These are phyloP conservation scores for Parazoanthus atlanticus DNA, from an alignment of 92 coral and sea anemone genomes.

Conservation along the genomic window DNA sequence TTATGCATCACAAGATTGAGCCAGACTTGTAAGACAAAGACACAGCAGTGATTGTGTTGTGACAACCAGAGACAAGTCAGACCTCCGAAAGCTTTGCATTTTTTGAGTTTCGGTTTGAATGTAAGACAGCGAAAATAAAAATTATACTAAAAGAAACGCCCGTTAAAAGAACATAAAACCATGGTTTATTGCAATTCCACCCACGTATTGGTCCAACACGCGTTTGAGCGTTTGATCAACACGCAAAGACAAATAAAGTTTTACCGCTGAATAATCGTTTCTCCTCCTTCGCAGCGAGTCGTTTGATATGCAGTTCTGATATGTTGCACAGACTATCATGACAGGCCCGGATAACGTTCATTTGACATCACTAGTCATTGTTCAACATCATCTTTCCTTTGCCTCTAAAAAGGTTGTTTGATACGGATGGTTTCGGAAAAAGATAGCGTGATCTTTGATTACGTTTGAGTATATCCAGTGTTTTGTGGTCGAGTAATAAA, in stretches of 20 bases:
- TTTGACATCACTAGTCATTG: not conserved
- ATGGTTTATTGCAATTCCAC: not conserved
- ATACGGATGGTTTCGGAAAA: not conserved
- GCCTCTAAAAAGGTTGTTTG: not conserved
- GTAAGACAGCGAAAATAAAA: not conserved
- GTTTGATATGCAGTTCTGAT: not conserved
- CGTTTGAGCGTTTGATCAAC: not conserved
- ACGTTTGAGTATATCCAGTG: not conserved
- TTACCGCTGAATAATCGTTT: not conserved
- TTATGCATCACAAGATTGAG: too few relatives aligned
- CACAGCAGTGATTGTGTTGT: not conserved
- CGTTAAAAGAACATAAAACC: too few relatives aligned
- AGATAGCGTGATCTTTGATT: not conserved
- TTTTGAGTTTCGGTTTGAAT: not conserved
- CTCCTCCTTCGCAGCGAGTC: not conserved
- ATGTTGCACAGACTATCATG: not conserved
- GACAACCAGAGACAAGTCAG: not conserved
- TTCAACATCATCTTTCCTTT: not conserved
- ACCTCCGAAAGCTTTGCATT: too few relatives aligned
- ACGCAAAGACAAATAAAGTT: not conserved
- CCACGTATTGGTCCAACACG: not conserved
- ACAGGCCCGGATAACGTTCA: not conserved
- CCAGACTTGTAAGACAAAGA: too few relatives aligned
- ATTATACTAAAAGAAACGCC: not conserved
- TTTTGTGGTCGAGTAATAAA: conserved; percentile 7